Base-by-base conservation (phyloP, 2,797 vertebrate genomes). In the Octomys mimax region DNA sequence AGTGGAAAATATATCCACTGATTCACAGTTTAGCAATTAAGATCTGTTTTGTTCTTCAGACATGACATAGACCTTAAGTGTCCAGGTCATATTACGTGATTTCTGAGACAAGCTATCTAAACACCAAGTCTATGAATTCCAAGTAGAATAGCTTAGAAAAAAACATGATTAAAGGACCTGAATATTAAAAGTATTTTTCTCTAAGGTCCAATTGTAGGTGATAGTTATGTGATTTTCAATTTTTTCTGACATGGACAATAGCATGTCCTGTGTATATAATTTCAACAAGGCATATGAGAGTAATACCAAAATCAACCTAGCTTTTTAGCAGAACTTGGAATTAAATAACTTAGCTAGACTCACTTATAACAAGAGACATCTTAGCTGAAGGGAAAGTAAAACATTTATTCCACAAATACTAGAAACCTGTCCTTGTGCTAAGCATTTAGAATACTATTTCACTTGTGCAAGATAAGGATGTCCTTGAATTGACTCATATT, bases 301-400 rank as follows among this genome's bases (percentile, higher is more conserved):
- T 64, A 90, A 46, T 33, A 82, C 71, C 12, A 77, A 83, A 96
- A 66, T 19, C 11, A 89, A 87, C n/a, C 78, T 49, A 1, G 18
- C n/a, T 31, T 92, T 92, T 88, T 78, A 31, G n/a, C 49, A 94
- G 61, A 92, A 95, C 7, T 71, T 95, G 31, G 24, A 71, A 31
- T 71, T 92, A 91, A 91, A 78, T 82, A 79, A 62, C 33, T 94
- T 84, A 92, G 33, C 68, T 68, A 92, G 70, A 39, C 59, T 71
- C 31, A 21, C 36, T 26, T 90, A n/a, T 49, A 88, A 11, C 13
- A 95, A 62, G 80, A 52, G n/a, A 11, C 42, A 85, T 31, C 46
- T 91, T n/a, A 87, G 31, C 80, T 16, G 36, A 86, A 84, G 22
- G 54, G 39, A 89, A 93, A 89, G 39, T 86, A 68, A 54, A 93